phyloP scores from a whole-genome alignment of 2,113 vertebrate species.

The Sprattus sprattus region DNA sequence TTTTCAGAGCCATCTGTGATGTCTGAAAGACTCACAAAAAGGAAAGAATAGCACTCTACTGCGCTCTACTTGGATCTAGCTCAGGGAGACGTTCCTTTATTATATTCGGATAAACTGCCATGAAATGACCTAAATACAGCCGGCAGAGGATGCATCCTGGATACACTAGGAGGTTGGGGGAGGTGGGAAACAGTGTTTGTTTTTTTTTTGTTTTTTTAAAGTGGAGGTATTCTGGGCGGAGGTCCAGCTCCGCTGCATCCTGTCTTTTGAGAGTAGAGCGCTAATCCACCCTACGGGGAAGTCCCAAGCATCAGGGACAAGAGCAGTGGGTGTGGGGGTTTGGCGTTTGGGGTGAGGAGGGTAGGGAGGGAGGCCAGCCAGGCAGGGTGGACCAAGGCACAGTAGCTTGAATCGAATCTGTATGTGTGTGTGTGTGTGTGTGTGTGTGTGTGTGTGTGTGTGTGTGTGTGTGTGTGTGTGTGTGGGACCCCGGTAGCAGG shows the following conservation, averaged over 20 bases:
- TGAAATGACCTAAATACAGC: constrained; percentile 52
- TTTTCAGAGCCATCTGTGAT: neutral
- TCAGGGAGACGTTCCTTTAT: constrained; percentile 35
- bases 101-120: constrained; percentile 36
- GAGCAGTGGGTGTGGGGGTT: neutral
- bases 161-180: constrained; percentile 21
- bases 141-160: constrained; percentile 20
- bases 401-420: neutral
- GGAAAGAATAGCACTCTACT: neutral
- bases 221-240: neutral
- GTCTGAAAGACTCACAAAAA: neutral
- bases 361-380: too few species aligned
- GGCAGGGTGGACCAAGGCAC: too few species aligned
- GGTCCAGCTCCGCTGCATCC: neutral
- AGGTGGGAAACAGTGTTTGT: neutral
- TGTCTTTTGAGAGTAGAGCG: neutral
- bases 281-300: neutral
- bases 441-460: neutral
- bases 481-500: neutral
- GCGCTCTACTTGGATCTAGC: neutral
- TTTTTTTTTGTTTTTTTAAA: constrained; percentile 1
- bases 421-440: constrained; percentile 7
- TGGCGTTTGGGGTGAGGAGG: neutral
- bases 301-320: neutral
- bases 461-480: neutral